Conservation (phyloP, 2,888 invertebrate species). For the Monopis laevigella region DNA sequence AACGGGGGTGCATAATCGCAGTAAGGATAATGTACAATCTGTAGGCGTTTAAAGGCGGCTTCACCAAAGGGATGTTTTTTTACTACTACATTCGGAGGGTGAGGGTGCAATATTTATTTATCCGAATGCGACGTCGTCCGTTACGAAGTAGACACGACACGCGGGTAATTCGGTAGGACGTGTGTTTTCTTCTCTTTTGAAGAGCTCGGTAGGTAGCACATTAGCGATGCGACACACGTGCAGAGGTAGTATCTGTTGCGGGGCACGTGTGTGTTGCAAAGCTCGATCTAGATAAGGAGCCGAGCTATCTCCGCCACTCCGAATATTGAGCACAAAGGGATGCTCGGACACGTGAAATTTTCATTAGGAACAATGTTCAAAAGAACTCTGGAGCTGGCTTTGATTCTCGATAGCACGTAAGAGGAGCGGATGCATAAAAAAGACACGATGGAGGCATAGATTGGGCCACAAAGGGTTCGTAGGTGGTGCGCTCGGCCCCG, state of each 20-base stretch:
- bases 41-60: conserved; percentile 68
- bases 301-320: conserved; percentile 37
- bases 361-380: conserved; percentile 58
- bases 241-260: conserved; percentile 28
- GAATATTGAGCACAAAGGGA: conserved; percentile 8
- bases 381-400: conserved; percentile 44
- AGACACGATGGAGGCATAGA: conserved; percentile 58
- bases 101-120: conserved; percentile 68
- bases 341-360: conserved; percentile 46
- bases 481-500: conserved; percentile 57
- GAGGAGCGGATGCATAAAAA: conserved; percentile 58
- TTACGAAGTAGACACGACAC: conserved; percentile 48
- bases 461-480: conserved; percentile 66
- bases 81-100: conserved; percentile 57
- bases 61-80: conserved; percentile 67
- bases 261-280: conserved; percentile 38
- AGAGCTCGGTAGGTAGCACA: conserved; percentile 30
- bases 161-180: conserved; percentile 46
- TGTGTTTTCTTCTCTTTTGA: conserved; percentile 29
- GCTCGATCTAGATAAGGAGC: conserved; percentile 50
- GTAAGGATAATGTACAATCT: conserved; percentile 69
- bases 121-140: conserved; percentile 53
- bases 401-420: conserved; percentile 62
- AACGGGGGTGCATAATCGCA: conserved; percentile 67
- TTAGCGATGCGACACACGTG: conserved; percentile 54